phyloP scores from a whole-genome alignment of 2,888 invertebrate species.

The Physocephala rufipes region DNA sequence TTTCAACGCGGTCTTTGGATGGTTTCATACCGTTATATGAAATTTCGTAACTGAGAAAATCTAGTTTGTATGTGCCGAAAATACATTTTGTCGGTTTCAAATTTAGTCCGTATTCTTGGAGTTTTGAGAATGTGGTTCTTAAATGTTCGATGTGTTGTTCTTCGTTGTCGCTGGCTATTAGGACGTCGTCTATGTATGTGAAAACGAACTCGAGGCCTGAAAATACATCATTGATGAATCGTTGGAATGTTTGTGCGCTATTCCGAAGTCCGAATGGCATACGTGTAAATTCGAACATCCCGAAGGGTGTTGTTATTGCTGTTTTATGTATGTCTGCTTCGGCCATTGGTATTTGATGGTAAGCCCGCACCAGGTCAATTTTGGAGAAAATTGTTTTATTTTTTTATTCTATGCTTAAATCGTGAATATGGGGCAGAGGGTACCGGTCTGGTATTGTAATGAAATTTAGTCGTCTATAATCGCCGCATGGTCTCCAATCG shows the following conservation, averaged over 20 bases:
- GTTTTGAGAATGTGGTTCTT: background rate
- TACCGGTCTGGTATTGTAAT: no score
- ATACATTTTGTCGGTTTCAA: background rate
- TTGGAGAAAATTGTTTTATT: no score
- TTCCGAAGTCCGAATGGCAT: conserved; percentile 13
- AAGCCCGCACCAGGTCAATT: no score
- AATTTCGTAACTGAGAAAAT: background rate
- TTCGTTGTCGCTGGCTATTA: background rate
- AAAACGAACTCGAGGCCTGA: background rate
- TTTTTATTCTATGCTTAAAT: conserved; percentile 4
- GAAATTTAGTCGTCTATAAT: conserved; percentile 17
- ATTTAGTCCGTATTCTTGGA: background rate
- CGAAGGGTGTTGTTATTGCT: conserved; percentile 5
- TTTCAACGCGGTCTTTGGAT: background rate
- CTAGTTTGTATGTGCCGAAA: no score
- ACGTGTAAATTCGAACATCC: background rate
- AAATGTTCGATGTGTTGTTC: background rate
- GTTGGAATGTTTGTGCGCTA: conserved; percentile 14
- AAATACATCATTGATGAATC: conserved; percentile 15
- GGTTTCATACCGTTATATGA: background rate
- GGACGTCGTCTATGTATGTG: conserved; percentile 4
- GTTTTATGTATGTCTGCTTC: background rate
- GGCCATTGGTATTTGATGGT: background rate
- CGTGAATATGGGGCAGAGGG: conserved; percentile 30
- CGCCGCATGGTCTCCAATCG: conserved; percentile 1